phyloP scores from a whole-genome alignment of 2,113 vertebrate genomes.

The Cyanocitta stelleri region DNA sequence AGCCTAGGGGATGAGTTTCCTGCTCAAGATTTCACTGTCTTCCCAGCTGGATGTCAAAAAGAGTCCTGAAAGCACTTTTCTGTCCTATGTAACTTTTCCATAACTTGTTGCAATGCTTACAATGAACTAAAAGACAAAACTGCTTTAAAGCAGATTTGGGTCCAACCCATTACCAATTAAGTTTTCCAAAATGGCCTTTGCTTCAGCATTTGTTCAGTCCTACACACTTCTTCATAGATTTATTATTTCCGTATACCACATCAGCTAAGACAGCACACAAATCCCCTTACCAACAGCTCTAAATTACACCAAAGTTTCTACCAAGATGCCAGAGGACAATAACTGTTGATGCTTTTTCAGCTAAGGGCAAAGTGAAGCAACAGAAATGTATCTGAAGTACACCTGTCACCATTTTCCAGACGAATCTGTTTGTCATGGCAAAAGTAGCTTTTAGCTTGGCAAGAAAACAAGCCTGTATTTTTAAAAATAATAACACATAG shows the following conservation, averaged over 20 bases:
- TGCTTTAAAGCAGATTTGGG: neutral
- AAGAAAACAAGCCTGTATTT: neutral
- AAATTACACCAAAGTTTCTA: neutral
- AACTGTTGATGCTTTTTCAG: neutral
- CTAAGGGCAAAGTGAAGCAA: neutral
- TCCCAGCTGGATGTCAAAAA: neutral
- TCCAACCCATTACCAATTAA: neutral
- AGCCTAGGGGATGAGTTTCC: neutral
- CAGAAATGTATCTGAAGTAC: neutral
- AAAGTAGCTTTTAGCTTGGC: neutral
- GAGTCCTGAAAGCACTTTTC: neutral
- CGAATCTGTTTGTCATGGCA: neutral
- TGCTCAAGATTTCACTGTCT: neutral
- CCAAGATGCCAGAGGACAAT: neutral
- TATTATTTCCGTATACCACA: neutral
- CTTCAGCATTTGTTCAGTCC: neutral
- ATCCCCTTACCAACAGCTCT: neutral
- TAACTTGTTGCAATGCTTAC: neutral
- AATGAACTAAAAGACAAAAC: neutral
- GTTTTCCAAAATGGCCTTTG: neutral
- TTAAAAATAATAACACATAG: accelerated
- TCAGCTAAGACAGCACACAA: neutral
- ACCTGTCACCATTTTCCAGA: neutral
- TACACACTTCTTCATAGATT: neutral
- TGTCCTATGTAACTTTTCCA: neutral